Evolutionary conservation across 2,797 vertebrate genomes (phyloP).

Genomic region (Acipenser oxyrinchus): DNA sequence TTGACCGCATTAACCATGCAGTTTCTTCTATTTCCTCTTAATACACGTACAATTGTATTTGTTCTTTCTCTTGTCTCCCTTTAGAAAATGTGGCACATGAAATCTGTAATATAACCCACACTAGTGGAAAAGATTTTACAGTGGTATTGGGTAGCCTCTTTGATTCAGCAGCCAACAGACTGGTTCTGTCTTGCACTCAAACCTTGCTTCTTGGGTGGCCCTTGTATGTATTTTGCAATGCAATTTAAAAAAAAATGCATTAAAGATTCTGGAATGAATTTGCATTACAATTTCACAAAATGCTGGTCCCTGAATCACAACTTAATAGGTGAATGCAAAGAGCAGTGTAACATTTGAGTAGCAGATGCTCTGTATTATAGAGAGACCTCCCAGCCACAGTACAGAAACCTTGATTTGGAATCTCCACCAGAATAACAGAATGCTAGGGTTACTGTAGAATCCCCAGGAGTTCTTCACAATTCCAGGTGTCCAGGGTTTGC

Average conservation of each 20-base stretch:
- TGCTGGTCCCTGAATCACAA: neutral
- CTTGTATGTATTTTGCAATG: neutral
- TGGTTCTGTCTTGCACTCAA: neutral
- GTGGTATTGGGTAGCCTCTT: neutral
- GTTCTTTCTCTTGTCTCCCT: too few species aligned
- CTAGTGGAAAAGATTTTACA: too few species aligned
- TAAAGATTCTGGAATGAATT: too few species aligned
- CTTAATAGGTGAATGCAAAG: neutral
- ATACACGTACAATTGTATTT: too few species aligned
- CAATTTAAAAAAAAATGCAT: neutral
- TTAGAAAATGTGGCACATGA: too few species aligned
- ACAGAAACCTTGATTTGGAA: neutral
- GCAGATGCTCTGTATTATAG: neutral
- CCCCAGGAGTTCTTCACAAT: neutral
- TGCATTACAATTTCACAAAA: too few species aligned
- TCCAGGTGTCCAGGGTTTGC: neutral
- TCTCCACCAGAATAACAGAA: neutral
- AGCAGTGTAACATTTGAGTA: neutral
- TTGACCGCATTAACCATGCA: too few species aligned
- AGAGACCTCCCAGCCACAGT: neutral
- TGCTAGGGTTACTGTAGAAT: neutral
- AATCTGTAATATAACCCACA: too few species aligned
- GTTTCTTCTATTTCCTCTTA: too few species aligned
- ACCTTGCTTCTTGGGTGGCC: neutral
- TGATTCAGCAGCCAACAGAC: neutral